These are phyloP conservation scores for Amblyjoppa proteus DNA, from an alignment of 2,888 invertebrate species.

Conservation along the genomic window DNA sequence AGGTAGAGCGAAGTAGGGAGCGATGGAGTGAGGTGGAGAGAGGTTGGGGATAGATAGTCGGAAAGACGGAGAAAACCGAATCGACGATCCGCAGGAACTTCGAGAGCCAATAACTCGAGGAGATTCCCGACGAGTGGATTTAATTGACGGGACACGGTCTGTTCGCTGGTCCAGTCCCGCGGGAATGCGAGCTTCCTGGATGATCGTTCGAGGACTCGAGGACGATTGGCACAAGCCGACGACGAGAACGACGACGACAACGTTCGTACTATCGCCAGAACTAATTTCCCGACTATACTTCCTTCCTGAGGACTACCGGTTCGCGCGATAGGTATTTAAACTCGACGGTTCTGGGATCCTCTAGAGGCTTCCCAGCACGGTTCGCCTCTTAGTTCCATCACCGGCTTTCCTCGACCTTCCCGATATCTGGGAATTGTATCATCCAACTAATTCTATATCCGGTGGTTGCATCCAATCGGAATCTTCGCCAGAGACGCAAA, in stretches of 20 bases:
- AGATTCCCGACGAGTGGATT: conserved; percentile 67
- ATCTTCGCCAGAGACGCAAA: neutral
- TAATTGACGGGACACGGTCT: conserved; percentile 68
- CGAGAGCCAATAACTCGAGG: conserved; percentile 65
- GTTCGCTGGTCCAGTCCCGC: conserved; percentile 56
- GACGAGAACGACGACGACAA: conserved; percentile 43
- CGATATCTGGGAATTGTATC: conserved; percentile 37
- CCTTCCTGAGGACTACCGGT: conserved; percentile 51
- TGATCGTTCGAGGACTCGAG: conserved; percentile 52
- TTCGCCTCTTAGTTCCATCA: conserved; percentile 40
- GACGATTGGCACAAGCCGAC: conserved; percentile 36
- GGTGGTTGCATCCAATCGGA: conserved; percentile 11
- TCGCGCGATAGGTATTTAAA: conserved; percentile 53
- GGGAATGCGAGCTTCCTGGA: conserved; percentile 65
- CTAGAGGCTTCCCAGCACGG: conserved; percentile 18
- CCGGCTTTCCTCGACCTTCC: conserved; percentile 20
- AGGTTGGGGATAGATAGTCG: conserved; percentile 27
- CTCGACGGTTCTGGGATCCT: conserved; percentile 32
- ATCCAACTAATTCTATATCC: conserved; percentile 52
- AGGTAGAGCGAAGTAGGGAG: conserved; percentile 3
- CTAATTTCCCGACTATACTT: conserved; percentile 62
- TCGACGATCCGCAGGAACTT: conserved; percentile 61
- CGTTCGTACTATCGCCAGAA: conserved; percentile 55
- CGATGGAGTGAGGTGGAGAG: neutral
- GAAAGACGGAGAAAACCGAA: conserved; percentile 63